A percentile compares a stretch with the other conserved stretches of the same genome.
Evolutionary conservation across 2,797 vertebrate species (phyloP).

Genomic region (Channa striata): DNA sequence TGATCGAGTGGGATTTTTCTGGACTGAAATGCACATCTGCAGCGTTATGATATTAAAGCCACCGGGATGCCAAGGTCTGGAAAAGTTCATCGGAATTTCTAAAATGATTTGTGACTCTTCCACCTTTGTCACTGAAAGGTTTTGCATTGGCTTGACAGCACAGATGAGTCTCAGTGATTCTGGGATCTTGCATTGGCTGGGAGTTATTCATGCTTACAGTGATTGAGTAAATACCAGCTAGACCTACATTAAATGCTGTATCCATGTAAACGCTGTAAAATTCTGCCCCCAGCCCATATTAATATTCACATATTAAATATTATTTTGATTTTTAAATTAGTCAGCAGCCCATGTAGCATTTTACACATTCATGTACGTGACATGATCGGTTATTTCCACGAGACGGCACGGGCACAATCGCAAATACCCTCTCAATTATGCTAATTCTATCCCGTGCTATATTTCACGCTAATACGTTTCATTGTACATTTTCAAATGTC

Average conservation of each 20-base stretch:
- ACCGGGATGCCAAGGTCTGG: conserved; percentile 41
- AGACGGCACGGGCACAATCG: conserved; percentile 41
- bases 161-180: conserved; percentile 48
- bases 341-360: conserved; percentile 2
- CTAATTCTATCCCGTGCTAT: conserved; percentile 49
- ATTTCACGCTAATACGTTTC: conserved; percentile 70
- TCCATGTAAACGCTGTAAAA: conserved; percentile 9
- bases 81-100: conserved; percentile 47
- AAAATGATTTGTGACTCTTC: conserved; percentile 36
- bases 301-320: not conserved
- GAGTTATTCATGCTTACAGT: conserved; percentile 33
- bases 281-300: not conserved
- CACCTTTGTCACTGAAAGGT: conserved; percentile 36
- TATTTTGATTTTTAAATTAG: conserved; percentile 24
- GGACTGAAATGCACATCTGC: conserved; percentile 44
- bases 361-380: conserved; percentile 28
- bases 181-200: conserved; percentile 35
- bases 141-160: conserved; percentile 33
- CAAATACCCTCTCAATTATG: conserved; percentile 45
- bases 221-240: conserved; percentile 31
- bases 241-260: conserved; percentile 8
- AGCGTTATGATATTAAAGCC: conserved; percentile 60
- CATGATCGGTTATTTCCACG: conserved; percentile 42
- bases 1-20: conserved; percentile 40
- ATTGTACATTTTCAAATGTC: conserved; percentile 65